Conservation (phyloP, 2,797 vertebrate species). For the Crypturellus tataupa region DNA sequence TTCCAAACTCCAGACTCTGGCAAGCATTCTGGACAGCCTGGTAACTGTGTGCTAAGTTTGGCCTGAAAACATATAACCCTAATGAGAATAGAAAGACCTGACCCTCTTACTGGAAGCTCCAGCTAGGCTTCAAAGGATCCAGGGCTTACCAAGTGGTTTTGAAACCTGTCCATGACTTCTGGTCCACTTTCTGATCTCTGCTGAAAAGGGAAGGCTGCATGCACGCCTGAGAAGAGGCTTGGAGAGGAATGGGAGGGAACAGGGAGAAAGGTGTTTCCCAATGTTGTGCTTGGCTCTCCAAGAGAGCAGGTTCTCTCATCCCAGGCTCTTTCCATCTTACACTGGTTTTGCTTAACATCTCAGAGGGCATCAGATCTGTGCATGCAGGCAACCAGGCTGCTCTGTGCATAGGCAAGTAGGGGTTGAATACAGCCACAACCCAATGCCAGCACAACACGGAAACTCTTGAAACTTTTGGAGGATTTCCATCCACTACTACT, state of each 20-base stretch:
- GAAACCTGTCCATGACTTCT: constrained; percentile 64
- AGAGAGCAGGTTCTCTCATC: not conserved
- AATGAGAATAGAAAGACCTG: constrained; percentile 55
- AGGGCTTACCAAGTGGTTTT: constrained; percentile 25
- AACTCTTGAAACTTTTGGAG: not conserved
- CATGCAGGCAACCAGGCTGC: not conserved
- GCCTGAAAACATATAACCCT: constrained; percentile 49
- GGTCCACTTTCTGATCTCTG: constrained; percentile 41
- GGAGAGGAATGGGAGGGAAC: not conserved
- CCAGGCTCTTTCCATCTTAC: not conserved
- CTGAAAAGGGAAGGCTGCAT: not conserved
- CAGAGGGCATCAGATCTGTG: not conserved
- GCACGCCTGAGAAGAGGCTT: not conserved
- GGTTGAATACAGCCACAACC: not conserved
- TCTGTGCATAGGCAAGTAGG: not conserved
- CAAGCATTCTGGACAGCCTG: constrained; percentile 35
- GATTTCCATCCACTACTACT: not conserved
- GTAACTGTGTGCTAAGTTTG: constrained; percentile 56
- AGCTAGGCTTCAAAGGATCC: constrained; percentile 51
- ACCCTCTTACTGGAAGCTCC: constrained; percentile 3
- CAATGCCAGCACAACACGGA: not conserved
- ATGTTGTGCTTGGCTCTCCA: not conserved
- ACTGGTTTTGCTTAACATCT: not conserved
- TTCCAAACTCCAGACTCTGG: constrained; percentile 28
- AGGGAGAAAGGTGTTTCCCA: not conserved